Base-by-base conservation (phyloP, 2,888 invertebrate species). In the Leucophenga maculata region DNA sequence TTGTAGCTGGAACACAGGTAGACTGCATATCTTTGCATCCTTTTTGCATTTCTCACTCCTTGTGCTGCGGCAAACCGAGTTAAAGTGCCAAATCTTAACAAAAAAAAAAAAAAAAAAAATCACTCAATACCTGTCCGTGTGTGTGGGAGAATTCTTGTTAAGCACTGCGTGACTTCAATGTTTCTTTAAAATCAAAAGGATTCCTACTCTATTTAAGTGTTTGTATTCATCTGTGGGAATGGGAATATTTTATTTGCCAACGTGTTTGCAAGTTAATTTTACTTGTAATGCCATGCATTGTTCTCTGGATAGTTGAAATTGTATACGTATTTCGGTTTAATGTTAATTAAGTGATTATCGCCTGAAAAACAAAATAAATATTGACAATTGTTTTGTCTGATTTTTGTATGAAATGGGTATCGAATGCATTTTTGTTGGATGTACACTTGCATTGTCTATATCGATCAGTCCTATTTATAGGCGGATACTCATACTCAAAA, bases 91-190 rank as follows among this genome's bases (percentile, higher is more conserved):
- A 39, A 39, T 39, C 8, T 39, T 50, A 50, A 8, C 46, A 46
- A 46, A 2, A n/a, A 13, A 2, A 46, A 14, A n/a, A 3, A 50
- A 50, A 50, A 39, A 18, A 1, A 50, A 50, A 11, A 18, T 50
- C 50, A 6, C 11, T 11, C 9, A 11, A 39, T 50, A 50, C 50
- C 18, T 18, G 14, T 59, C 59, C 54, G 16, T 73, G 70, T 75
- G 79, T 83, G 77, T 75, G 84, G 70, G 82, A 80, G 81, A 82
- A 73, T 80, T 80, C 84, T 73, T 73, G 73, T 64, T 78, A 84
- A 84, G 70, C 78, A 66, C 80, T 66, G 77, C 80, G 80, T 84
- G 80, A 80, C 80, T 82, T 80, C 75, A 72, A 73, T 83, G 80
- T 81, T 80, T 52, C 50, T 77, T 72, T 66, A 8, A 9, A 39